Evolutionary conservation across 1,140 invertebrate genomes (phyloP), one percentile per base, ranked within the genome.

Genomic region (Megalopta genalis): DNA sequence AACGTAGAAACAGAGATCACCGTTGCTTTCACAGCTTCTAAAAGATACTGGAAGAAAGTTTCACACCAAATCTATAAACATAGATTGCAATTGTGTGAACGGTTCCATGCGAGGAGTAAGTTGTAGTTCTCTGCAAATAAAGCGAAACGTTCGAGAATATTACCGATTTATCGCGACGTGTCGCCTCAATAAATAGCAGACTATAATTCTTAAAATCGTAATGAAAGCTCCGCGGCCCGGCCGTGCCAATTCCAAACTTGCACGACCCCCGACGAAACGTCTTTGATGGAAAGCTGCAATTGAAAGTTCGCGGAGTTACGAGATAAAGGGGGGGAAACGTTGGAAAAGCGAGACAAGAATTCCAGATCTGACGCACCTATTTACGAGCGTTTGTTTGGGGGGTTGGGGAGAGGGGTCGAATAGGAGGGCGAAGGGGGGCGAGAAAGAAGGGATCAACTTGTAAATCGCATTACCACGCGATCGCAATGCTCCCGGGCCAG

Each of bases 391-490:
- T 78, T 49, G 49, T 73, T 23, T 54, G 37, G 39, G 1, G n/a
- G 60, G 42, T 9, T 12, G 10, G 42, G 10, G 14, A 9, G 14
- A 9, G 42, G 14, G 32, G 32, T 32, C 9, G 12, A 42, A 9
- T 10, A 9, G 10, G 39, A 5, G 39, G 8, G 39, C 0, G 16
- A 6, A 2, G 49, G 4, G 21, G 49, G 0, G 49, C 14, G 54
- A 21, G 54, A n/a, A 21, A 9, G 54, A n/a, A 57, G 54, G 49
- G 46, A 73, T 65, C 75, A 63, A 64, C 32, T 63, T 71, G 37
- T 77, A 49, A 77, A 49, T 70, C 57, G 27, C 25, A 77, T 62
- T 62, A 57, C 46, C 32, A 25, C 49, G 46, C 66, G 39, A 69
- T 66, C 27, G 46, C 16, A 9, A 25, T 16, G 52, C 23, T 16